phyloP scores from a whole-genome alignment of 2,888 invertebrate genomes.

The Cryptus viduatorius region DNA sequence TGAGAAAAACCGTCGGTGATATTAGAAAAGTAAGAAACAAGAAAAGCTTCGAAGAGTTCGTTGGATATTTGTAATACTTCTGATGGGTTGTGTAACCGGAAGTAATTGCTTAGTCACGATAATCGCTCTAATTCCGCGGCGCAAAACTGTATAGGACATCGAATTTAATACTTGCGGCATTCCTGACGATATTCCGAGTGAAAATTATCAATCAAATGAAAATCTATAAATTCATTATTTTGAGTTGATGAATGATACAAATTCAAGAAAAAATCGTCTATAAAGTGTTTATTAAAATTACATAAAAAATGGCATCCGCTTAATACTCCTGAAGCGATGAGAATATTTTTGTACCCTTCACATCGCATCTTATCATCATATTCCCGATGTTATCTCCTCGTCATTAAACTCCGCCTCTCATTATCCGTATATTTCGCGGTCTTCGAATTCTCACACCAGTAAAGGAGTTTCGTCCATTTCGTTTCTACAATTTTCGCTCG shows the following conservation, averaged over 20 bases:
- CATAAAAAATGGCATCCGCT: too few relatives aligned
- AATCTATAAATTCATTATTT: too few relatives aligned
- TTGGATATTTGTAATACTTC: not conserved
- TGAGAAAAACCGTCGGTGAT: constrained; percentile 65
- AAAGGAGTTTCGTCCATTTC: constrained; percentile 47
- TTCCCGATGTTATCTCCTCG: not conserved
- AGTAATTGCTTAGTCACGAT: constrained; percentile 8
- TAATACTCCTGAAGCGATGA: not conserved
- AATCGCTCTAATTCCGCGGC: not conserved
- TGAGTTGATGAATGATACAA: too few relatives aligned
- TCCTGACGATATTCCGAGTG: not conserved
- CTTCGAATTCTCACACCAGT: not conserved
- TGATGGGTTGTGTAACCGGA: not conserved
- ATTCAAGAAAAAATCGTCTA: too few relatives aligned
- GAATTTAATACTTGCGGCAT: not conserved
- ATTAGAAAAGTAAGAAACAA: constrained; percentile 77
- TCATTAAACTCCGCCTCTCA: not conserved
- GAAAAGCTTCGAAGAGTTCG: constrained; percentile 3
- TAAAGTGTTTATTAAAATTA: too few relatives aligned
- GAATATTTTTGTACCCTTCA: not conserved
- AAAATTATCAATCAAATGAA: not conserved
- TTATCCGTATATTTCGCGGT: not conserved
- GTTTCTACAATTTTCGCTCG: constrained; percentile 61
- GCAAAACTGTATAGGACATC: not conserved
- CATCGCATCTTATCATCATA: not conserved